Percentiles rank a stretch among this genome's conserved stretches.
Conservation (phyloP, 2,113 vertebrate genomes). For the Baryphthengus martii region DNA sequence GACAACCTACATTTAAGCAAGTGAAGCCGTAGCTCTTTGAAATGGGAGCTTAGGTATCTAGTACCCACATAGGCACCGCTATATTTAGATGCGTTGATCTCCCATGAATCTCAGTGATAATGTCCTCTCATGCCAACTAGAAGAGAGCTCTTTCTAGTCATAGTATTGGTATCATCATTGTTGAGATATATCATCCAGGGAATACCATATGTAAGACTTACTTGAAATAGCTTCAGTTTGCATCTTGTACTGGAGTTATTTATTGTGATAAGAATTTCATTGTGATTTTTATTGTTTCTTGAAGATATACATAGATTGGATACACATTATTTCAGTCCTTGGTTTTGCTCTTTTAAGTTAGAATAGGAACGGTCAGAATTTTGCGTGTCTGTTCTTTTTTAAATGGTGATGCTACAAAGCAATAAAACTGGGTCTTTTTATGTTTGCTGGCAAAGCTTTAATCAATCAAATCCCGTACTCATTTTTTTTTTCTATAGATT, state of each 20-base stretch:
- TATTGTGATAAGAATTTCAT: background rate
- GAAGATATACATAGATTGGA: rapidly evolving
- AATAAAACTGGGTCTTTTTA: background rate
- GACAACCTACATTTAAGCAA: background rate
- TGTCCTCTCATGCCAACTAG: rapidly evolving
- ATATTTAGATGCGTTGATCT: background rate
- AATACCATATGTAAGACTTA: background rate
- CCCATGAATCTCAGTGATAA: background rate
- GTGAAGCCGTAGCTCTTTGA: background rate
- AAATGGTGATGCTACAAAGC: background rate
- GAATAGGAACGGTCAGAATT: background rate
- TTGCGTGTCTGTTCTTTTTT: rapidly evolving
- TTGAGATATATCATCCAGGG: background rate
- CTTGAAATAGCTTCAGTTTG: background rate
- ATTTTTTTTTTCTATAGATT: background rate
- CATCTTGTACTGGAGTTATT: background rate
- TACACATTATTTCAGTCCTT: background rate
- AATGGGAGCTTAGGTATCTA: background rate
- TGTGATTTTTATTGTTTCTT: background rate
- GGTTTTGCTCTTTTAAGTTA: rapidly evolving
- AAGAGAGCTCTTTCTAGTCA: background rate
- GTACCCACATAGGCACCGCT: background rate
- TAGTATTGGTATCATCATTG: background rate
- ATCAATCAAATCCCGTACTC: background rate
- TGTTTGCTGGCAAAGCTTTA: background rate